Percentiles rank a stretch among this genome's conserved stretches.
Evolutionary conservation across 2,113 vertebrate species (phyloP).

Genomic region (Microcebus lehilahytsara): DNA sequence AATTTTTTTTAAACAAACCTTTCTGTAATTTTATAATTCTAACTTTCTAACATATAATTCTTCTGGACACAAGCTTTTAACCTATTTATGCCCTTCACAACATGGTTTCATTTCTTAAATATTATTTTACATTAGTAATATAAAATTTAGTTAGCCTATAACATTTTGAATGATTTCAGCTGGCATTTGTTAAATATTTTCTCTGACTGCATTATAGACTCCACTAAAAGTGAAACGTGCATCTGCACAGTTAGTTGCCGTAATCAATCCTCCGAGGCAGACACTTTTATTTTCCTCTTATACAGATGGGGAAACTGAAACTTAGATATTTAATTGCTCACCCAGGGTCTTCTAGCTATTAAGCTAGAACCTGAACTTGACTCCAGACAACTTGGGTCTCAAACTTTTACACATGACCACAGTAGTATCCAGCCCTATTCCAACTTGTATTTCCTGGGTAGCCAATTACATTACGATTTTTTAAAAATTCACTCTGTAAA

Average conservation of each 20-base stretch:
- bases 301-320: background rate
- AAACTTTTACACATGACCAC: background rate
- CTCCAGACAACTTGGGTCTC: background rate
- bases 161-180: background rate
- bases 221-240: background rate
- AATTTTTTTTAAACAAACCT: background rate
- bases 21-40: background rate
- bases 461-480: background rate
- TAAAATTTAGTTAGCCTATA: background rate
- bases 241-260: background rate
- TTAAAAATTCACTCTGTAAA: background rate
- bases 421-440: background rate
- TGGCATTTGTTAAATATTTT: background rate
- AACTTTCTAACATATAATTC: background rate
- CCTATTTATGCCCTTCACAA: background rate
- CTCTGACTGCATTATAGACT: background rate
- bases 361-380: conserved; percentile 9
- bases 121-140: conserved; percentile 6
- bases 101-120: conserved; percentile 22
- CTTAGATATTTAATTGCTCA: background rate
- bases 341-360: background rate
- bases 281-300: background rate
- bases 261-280: background rate
- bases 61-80: background rate
- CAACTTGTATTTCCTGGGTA: background rate